A percentile compares a stretch with the other conserved stretches of the same genome.
Conservation (phyloP, 2,888 invertebrate genomes). For the Pseudoips prasinana region DNA sequence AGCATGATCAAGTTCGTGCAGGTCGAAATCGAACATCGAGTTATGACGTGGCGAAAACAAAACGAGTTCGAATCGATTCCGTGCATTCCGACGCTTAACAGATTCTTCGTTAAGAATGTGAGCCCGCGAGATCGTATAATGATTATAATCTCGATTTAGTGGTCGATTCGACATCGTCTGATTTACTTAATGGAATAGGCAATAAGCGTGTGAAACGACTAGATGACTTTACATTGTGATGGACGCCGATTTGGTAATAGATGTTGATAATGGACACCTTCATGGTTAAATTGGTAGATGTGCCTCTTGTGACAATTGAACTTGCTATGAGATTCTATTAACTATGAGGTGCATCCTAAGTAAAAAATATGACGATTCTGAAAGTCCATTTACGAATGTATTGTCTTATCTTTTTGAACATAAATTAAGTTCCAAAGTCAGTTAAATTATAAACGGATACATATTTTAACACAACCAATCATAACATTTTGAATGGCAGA, state of each 20-base stretch:
- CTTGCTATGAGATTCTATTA: constrained; percentile 16
- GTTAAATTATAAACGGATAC: no score
- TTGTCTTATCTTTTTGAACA: no score
- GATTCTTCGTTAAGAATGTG: constrained; percentile 71
- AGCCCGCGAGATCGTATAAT: constrained; percentile 67
- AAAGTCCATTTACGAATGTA: no score
- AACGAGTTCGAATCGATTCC: constrained; percentile 75
- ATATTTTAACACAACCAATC: no score
- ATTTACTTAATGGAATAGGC: constrained; percentile 78
- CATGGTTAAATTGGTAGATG: constrained; percentile 11
- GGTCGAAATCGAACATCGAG: constrained; percentile 57
- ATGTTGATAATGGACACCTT: constrained; percentile 29
- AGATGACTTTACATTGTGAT: constrained; percentile 51
- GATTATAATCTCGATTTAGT: constrained; percentile 78
- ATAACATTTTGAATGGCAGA: no score
- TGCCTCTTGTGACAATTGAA: constrained; percentile 7
- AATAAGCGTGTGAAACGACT: constrained; percentile 70
- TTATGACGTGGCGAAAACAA: constrained; percentile 80
- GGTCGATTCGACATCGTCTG: constrained; percentile 78
- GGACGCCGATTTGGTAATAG: constrained; percentile 29
- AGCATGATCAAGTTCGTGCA: constrained; percentile 40
- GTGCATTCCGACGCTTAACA: constrained; percentile 76
- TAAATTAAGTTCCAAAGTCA: no score
- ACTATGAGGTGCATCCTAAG: constrained; percentile 2
- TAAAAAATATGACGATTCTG: no score